Conservation (phyloP, 1,140 invertebrate genomes). For the Drosophila ambigua region DNA sequence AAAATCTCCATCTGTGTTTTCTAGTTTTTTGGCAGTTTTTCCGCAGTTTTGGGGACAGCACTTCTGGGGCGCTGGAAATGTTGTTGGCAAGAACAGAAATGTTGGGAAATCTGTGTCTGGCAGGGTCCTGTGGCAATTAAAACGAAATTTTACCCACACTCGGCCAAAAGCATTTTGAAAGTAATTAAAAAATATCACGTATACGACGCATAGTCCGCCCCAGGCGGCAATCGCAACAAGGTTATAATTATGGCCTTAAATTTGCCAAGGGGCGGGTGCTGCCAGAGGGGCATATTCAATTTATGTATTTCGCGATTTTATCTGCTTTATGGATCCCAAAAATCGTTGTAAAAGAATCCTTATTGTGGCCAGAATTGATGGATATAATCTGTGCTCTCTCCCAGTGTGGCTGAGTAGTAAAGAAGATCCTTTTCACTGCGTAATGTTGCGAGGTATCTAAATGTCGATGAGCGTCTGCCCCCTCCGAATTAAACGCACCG, state of each 20-base stretch:
- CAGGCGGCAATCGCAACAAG: conserved; percentile 57
- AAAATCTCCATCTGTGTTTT: conserved; percentile 40
- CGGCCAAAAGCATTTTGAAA: conserved; percentile 54
- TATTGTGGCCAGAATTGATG: too few species aligned
- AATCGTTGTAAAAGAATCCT: too few species aligned
- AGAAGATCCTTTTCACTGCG: too few species aligned
- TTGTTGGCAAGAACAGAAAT: not conserved
- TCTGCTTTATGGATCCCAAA: too few species aligned
- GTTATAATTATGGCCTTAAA: conserved; percentile 58
- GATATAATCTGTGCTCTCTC: too few species aligned
- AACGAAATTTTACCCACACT: conserved; percentile 55
- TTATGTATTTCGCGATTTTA: not conserved
- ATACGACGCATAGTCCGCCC: conserved; percentile 66
- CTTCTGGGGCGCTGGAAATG: not conserved
- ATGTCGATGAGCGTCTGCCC: too few species aligned
- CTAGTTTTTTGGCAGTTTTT: conserved; percentile 21
- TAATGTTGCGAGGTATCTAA: too few species aligned
- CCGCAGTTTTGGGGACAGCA: conserved; percentile 12
- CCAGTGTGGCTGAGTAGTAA: not conserved
- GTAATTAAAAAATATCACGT: conserved; percentile 81
- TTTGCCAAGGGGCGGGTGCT: not conserved
- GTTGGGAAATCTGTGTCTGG: not conserved
- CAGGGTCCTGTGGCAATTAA: conserved; percentile 54
- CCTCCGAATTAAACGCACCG: too few species aligned
- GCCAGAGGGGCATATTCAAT: conserved; percentile 45